phyloP scores from a whole-genome alignment of 2,888 invertebrate genomes.

The Vesta saturnalis region DNA sequence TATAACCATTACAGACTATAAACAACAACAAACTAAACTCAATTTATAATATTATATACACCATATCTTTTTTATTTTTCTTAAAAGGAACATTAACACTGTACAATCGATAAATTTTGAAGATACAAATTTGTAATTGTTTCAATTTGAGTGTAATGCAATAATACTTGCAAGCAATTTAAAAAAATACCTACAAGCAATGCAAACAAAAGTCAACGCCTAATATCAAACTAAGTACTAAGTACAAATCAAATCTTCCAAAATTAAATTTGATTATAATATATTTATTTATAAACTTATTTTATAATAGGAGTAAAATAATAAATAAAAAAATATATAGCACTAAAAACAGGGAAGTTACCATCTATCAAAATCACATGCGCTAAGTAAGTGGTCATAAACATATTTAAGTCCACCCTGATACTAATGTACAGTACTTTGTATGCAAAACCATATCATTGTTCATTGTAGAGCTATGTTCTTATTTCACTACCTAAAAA shows the following conservation, averaged over 20 bases:
- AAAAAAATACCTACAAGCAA: too few species aligned
- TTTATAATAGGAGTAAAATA: constrained; percentile 46
- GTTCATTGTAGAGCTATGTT: constrained; percentile 47
- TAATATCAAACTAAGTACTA: constrained; percentile 31
- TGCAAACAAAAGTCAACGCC: too few species aligned
- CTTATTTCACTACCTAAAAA: constrained; percentile 50
- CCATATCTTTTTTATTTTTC: constrained; percentile 37
- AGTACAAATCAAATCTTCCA: constrained; percentile 37
- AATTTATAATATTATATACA: constrained; percentile 45
- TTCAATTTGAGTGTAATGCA: constrained; percentile 21
- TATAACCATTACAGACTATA: constrained; percentile 51
- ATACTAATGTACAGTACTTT: constrained; percentile 20
- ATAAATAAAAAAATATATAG: constrained; percentile 45
- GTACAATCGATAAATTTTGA: constrained; percentile 40
- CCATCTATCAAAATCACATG: constrained; percentile 52
- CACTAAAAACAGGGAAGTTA: constrained; percentile 48
- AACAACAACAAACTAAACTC: constrained; percentile 52
- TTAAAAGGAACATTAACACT: constrained; percentile 44
- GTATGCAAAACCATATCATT: constrained; percentile 18
- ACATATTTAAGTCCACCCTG: constrained; percentile 30
- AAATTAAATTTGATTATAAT: constrained; percentile 37
- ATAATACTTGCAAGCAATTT: constrained; percentile 25
- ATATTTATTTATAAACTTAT: constrained; percentile 45
- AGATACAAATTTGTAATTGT: constrained; percentile 7
- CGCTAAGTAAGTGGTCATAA: constrained; percentile 44